Base-by-base conservation (phyloP, 2,797 vertebrate species). In the Macroramphosus scolopax region DNA sequence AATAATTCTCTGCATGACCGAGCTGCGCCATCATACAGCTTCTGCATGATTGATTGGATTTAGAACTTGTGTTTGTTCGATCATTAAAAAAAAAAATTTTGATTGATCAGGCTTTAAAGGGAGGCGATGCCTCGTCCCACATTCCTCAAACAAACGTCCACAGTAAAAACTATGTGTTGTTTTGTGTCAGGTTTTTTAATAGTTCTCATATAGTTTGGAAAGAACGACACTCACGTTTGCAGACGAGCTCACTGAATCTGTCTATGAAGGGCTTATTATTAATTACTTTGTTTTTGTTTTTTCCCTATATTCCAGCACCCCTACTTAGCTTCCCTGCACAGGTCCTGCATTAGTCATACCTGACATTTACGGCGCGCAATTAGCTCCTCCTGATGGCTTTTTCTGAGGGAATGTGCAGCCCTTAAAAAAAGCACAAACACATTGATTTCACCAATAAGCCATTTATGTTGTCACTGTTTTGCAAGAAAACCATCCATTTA, bases 361-460 rank as follows among this genome's bases (percentile, higher is more conserved):
- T 82, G 83, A 86, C 87, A 88, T 86, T 85, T 85, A 83, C 45
- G 66, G 78, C 63, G 82, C 63, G 77, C 78, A 87, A 87, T 87
- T 86, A 88, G 77, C 73, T 86, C 73, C 35, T 58, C 5, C 37
- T 87, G 82, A 88, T 87, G 68, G 65, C 49, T 83, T 82, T 80
- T 84, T 79, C 71, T 66, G 57, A 75, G 76, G 63, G 68, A 85
- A 65, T 53, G 60, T 50, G 47, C 55, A 34, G 40, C 82, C 85
- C 72, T 60, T 38, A 67, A 87, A 22, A 86, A 85, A 78, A 87
- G 78, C 77, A 77, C 77, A 72, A 75, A 18, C 57, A 33, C 83
- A 81, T 80, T 72, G 14, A 77, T 83, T 86, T 81, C 59, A 71
- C 65, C 85, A 85, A 83, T 71, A 85, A 83, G 81, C 76, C 59